Evolutionary conservation across 2,113 vertebrate species (phyloP).

Genomic region (Bujurquina vittata): DNA sequence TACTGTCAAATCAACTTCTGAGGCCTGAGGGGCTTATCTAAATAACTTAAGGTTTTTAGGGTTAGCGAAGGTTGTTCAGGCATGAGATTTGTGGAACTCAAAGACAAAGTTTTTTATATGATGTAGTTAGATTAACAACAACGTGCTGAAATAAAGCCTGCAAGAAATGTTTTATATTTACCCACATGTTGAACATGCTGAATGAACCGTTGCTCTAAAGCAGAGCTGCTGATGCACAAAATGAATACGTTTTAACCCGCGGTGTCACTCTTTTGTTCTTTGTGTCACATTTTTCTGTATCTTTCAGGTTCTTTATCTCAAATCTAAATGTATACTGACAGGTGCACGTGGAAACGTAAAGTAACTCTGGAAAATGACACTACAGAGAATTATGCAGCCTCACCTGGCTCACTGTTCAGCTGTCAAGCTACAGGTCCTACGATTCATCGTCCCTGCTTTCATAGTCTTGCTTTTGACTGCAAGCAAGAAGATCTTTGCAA

Average conservation of each 20-base stretch:
- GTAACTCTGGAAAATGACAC: background rate
- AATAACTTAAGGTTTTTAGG: fast-evolving
- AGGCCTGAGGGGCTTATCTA: background rate
- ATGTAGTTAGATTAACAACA: no score
- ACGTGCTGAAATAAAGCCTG: background rate
- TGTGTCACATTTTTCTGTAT: background rate
- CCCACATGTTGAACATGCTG: background rate
- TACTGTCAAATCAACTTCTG: background rate
- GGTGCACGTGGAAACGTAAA: no score
- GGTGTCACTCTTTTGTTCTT: background rate
- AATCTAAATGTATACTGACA: background rate
- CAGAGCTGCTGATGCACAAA: background rate
- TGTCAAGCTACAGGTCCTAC: no score
- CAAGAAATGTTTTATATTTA: background rate
- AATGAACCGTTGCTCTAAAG: background rate
- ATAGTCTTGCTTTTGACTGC: background rate
- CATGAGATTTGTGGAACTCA: background rate
- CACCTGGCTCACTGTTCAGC: background rate
- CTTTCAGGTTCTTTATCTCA: background rate
- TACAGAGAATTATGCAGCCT: background rate
- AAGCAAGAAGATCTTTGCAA: background rate
- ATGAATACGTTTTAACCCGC: background rate
- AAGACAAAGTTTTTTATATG: background rate
- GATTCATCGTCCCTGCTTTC: background rate
- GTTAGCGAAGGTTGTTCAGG: fast-evolving